Conservation (phyloP, 2,888 invertebrate species). For the Pandemis cinnamomeana region DNA sequence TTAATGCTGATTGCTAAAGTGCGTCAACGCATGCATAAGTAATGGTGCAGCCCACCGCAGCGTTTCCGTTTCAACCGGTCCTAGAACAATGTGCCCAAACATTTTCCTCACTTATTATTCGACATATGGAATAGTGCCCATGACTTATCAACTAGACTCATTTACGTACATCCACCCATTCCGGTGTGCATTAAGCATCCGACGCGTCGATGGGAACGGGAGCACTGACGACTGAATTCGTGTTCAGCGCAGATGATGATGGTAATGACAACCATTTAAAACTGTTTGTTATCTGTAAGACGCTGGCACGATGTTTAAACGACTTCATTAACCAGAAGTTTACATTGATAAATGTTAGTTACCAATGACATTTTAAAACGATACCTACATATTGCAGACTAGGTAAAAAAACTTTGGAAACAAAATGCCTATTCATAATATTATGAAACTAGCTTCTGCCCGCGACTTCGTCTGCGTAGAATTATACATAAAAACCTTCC, state of each 20-base stretch:
- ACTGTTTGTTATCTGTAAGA: constrained; percentile 8
- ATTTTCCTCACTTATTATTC: constrained; percentile 71
- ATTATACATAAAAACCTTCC: no score
- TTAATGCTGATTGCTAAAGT: constrained; percentile 84
- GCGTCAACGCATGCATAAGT: constrained; percentile 82
- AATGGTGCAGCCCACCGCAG: constrained; percentile 76
- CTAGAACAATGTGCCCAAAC: constrained; percentile 80
- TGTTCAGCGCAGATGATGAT: constrained; percentile 2
- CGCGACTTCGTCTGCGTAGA: no score
- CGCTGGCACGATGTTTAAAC: background rate
- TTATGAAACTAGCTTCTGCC: no score
- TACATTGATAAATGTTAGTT: background rate
- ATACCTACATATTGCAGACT: no score
- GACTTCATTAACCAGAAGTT: constrained; percentile 3
- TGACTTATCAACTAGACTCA: constrained; percentile 50
- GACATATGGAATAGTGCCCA: constrained; percentile 59
- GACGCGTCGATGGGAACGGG: constrained; percentile 34
- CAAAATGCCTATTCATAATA: no score
- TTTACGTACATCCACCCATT: constrained; percentile 41
- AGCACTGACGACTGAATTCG: constrained; percentile 23
- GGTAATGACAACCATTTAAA: constrained; percentile 24
- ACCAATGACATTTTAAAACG: background rate
- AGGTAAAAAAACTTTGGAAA: no score
- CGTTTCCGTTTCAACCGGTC: constrained; percentile 80
- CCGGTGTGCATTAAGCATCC: constrained; percentile 37